Base-by-base conservation (phyloP, 2,797 vertebrate species). In the Oryzias sinensis region DNA sequence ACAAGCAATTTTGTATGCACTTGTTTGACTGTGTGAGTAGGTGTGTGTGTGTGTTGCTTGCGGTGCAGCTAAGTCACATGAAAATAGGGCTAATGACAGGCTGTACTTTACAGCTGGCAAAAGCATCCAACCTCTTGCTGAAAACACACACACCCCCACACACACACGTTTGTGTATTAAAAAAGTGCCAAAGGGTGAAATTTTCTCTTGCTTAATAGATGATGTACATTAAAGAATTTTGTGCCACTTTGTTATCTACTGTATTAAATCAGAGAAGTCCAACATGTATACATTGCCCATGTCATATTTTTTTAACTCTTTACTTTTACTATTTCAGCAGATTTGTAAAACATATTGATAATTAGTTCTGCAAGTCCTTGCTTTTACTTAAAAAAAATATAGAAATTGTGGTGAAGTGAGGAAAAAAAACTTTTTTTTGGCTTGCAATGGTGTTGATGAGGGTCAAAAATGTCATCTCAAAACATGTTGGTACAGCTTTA, bases 31-130 rank as follows among this genome's bases (percentile, higher is more conserved):
- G 64, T 77, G 73, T 63, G 58, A 55, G 18, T 50, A 74, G 71
- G 63, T 77, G 73, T 63, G 58, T 59, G 61, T 59, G 65, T 66
- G 61, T 53, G 53, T 64, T 60, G 29, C 56, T 77, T 74, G 80
- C 56, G 72, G 77, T 83, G 69, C 69, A 63, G 71, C 77, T 70
- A 74, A 65, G 87, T 90, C 89, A 89, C 89, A 89, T 90, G 89
- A 86, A 86, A 83, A 87, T 69, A 76, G 76, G 76, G 70, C 76
- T 82, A 88, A 86, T 84, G 85, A 82, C 82, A 72, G 71, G 73
- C 75, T 77, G 74, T 72, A 84, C 79, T 89, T 88, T 72, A 82
- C 81, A 82, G 73, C 70, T 82, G 79, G 74, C 80, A 79, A 72
- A 66, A 76, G 72, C 49, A 50, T 59, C 65, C 60, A 58, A 84